Conservation (phyloP, 2,888 invertebrate genomes). For the Cheilosia impressa region DNA sequence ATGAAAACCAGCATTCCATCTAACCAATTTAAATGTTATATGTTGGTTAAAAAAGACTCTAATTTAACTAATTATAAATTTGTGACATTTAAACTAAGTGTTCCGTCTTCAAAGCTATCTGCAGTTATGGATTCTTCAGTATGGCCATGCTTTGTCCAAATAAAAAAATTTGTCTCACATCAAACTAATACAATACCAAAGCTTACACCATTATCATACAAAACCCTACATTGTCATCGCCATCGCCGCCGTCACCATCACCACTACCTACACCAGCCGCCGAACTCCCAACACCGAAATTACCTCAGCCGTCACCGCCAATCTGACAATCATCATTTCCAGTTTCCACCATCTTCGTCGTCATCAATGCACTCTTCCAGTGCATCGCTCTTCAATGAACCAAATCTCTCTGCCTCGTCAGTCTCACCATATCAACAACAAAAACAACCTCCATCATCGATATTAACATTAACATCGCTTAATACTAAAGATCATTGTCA, state of each 20-base stretch:
- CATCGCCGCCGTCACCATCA: background rate
- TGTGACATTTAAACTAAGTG: background rate
- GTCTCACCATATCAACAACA: background rate
- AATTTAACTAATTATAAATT: background rate
- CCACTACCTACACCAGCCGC: background rate
- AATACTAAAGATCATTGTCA: background rate
- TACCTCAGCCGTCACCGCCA: background rate
- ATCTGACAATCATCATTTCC: background rate
- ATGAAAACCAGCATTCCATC: background rate
- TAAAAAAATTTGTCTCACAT: background rate
- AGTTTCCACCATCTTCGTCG: background rate
- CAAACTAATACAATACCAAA: background rate
- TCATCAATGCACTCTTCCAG: no score
- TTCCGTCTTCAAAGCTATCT: background rate
- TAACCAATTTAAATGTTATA: conserved; percentile 2
- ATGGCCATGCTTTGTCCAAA: background rate
- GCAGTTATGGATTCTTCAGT: background rate
- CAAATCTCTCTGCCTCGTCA: background rate
- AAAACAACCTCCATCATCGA: no score
- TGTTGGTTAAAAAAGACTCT: background rate
- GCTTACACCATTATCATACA: background rate
- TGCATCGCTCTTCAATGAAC: no score
- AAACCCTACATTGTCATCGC: background rate
- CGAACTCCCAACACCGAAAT: background rate
- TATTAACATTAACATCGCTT: background rate